Conservation (phyloP, 2,113 vertebrate species). For the Dicaeum eximium region DNA sequence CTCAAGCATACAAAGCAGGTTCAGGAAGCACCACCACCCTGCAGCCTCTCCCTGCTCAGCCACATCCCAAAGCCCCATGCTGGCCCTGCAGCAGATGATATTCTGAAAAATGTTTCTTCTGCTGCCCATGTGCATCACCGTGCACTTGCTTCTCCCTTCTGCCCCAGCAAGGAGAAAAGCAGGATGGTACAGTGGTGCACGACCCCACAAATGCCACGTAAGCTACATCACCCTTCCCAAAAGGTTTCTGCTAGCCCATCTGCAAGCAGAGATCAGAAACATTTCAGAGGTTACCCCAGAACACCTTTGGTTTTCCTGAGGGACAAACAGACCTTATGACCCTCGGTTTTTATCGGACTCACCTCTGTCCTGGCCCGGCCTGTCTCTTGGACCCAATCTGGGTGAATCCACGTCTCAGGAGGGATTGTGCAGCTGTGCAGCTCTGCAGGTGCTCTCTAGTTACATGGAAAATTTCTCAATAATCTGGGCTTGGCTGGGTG, state of each 20-base stretch:
- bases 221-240: not conserved
- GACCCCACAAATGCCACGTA: not conserved
- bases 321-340: not conserved
- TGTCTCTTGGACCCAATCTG: accelerated
- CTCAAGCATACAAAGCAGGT: not conserved
- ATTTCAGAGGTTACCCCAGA: not conserved
- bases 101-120: not conserved
- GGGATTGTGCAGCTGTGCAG: not conserved
- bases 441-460: not conserved
- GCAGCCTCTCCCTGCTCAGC: not conserved
- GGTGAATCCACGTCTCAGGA: not conserved
- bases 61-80: accelerated
- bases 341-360: not conserved
- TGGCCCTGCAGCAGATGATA: not conserved
- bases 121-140: not conserved
- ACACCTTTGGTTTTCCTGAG: not conserved
- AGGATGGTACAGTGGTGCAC: not conserved
- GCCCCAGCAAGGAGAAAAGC: not conserved
- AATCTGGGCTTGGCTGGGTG: not conserved
- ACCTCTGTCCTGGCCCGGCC: not conserved
- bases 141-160: not conserved
- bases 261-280: not conserved
- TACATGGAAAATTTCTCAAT: constrained; percentile 4
- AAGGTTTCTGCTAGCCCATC: not conserved
- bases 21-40: accelerated